Base-by-base conservation (phyloP, 2,797 vertebrate species). In the Hapalemur alaotrensis region DNA sequence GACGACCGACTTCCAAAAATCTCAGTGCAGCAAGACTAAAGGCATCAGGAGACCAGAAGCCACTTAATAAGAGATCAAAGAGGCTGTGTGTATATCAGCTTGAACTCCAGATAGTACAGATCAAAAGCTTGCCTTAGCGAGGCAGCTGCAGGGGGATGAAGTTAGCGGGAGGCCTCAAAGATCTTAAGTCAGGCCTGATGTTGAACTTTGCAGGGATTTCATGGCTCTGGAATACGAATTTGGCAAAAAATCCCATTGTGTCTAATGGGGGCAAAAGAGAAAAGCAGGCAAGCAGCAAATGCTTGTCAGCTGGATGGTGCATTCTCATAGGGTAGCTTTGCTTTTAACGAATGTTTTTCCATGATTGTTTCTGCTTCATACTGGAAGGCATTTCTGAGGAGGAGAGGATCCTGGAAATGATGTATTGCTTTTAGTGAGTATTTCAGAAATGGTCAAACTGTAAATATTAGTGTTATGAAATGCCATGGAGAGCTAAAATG, bases 61-160 rank as follows among this genome's bases (percentile, higher is more conserved):
- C 67, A 73, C 97, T 98, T 54, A 97, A 92, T 97, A 97, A 97
- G 97, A 96, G 98, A 98, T 98, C 97, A 98, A 95, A 98, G 97
- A 87, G 95, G 30, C 87, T 95, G 54, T 96, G 54, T 95, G 78
- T 94, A 63, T 97, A 95, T 97, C 98, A 95, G 96, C 93, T 5
- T 93, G 96, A 94, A 96, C 25, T 80, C 67, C 90, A 96, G 95
- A 52, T 84, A 86, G 91, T 70, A 35, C 67, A 72, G 81, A 89
- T 96, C 95, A 95, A 35, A 85, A 95, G 95, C 91, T 78, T 69
- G 63, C 72, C 92, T 79, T 96, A 76, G 93, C 17, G 7, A 95
- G 93, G 92, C 79, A 84, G 73, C 91, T 96, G 95, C 95, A 93
- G 84, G 88, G 67, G 67, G 78, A 50, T 57, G 70, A 54, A 90